Percentiles rank a stretch among this genome's conserved stretches.
These are phyloP conservation scores for Aspidiotus destructor DNA, from an alignment of 2,888 invertebrate genomes.

Conservation along the genomic window DNA sequence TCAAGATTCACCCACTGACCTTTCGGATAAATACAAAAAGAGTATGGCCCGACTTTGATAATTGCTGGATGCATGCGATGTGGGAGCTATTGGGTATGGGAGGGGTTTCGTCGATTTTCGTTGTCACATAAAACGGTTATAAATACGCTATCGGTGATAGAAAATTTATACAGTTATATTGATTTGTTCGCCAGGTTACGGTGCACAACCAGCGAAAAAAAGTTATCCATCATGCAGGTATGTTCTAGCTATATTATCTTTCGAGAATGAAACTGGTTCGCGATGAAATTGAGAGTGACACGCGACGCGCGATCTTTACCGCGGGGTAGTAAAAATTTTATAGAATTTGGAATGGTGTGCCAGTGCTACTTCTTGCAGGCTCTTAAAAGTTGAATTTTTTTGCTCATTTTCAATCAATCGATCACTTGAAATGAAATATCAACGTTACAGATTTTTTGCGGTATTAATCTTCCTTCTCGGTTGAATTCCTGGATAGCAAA, in stretches of 20 bases:
- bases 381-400: too few relatives aligned
- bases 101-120: slow-evolving; percentile 16
- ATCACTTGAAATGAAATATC: too few relatives aligned
- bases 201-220: slow-evolving; percentile 4
- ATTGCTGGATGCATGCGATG: neutral
- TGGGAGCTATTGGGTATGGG: neutral
- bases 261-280: too few relatives aligned
- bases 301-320: too few relatives aligned
- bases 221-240: slow-evolving; percentile 27
- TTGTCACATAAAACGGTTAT: slow-evolving; percentile 21
- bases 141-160: slow-evolving; percentile 12
- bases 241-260: neutral
- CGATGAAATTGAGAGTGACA: too few relatives aligned
- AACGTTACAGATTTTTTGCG: too few relatives aligned
- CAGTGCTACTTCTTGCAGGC: too few relatives aligned
- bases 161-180: slow-evolving; percentile 21
- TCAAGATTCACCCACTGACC: slow-evolving; percentile 30
- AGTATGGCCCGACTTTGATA: slow-evolving; percentile 10
- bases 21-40: slow-evolving; percentile 20
- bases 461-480: too few relatives aligned
- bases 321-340: too few relatives aligned
- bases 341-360: too few relatives aligned
- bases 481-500: too few relatives aligned
- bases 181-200: slow-evolving; percentile 8
- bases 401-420: too few relatives aligned